Percentiles rank a stretch among this genome's conserved stretches.
Conservation (phyloP, 1,140 invertebrate genomes). For the Probaryconus sp. region DNA sequence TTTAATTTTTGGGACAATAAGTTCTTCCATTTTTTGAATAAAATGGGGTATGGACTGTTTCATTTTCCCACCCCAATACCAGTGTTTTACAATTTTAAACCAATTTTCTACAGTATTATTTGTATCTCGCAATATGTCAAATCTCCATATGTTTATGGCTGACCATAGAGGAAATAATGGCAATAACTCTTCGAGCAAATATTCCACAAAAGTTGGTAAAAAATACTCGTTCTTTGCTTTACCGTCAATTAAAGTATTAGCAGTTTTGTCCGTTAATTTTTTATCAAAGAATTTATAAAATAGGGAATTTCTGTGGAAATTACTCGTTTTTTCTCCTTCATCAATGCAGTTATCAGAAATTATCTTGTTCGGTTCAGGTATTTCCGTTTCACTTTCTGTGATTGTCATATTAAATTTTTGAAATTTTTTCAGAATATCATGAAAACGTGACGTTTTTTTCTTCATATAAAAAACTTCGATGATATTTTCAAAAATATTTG, state of each 20-base stretch:
- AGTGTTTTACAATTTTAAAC: constrained; percentile 20
- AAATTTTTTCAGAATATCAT: neutral
- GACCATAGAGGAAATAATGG: constrained; percentile 16
- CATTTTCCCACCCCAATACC: constrained; percentile 6
- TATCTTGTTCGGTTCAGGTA: neutral
- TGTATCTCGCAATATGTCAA: neutral
- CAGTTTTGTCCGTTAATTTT: no score
- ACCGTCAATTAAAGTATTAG: neutral
- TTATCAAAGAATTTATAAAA: constrained; percentile 2
- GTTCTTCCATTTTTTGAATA: constrained; percentile 4
- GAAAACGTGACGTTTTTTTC: neutral
- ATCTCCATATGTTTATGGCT: constrained; percentile 1
- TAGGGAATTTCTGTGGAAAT: neutral
- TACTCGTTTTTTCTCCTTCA: neutral
- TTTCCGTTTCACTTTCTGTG: no score
- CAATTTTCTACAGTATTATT: constrained; percentile 18
- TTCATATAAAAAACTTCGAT: neutral
- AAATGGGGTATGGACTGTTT: constrained; percentile 25
- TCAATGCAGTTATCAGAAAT: neutral
- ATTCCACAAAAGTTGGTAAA: constrained; percentile 2
- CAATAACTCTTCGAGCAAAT: constrained; percentile 9
- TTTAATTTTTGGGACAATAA: constrained; percentile 14
- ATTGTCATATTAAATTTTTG: no score
- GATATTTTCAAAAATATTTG: neutral
- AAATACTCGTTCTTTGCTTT: neutral